Evolutionary conservation across 2,113 vertebrate genomes (phyloP), one percentile per base, ranked within the genome.

Genomic region (Nycticryphes semicollaris): DNA sequence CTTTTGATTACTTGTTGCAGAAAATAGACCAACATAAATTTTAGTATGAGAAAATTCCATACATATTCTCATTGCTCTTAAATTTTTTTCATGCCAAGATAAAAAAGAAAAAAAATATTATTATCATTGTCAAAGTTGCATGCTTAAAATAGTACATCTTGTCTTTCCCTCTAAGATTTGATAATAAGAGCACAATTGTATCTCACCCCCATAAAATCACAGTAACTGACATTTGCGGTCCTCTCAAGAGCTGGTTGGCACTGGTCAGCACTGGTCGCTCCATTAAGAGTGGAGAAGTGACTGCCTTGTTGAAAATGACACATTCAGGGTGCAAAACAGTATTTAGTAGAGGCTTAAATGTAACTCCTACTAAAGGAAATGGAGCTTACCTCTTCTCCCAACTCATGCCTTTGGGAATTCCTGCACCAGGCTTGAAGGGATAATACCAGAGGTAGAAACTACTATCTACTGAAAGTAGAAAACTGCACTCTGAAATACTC

Each of bases 11-110:
- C 56, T 84, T 81, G 39, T 48, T 84, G 66, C 53, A 84, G 60
- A 93, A 92, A 95, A 94, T 5, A 84, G 66, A 56, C 14, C 15
- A 57, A 70, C n/a, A 66, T 79, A 84, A 86, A 89, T 75, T 92
- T 76, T 72, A 76, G 66, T 24, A 72, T 68, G 45, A 92, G 69
- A 94, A 91, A 82, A 89, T 84, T 72, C 60, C 51, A 67, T 51
- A 35, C 19, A 41, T 67, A 70, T 66, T 94, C 25, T 73, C 37
- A 47, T 56, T 70, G 51, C 28, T 84, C 60, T 89, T 88, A 63
- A 60, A 92, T 59, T 23, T 88, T 90, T 56, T 96, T 63, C 7
- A 30, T 48, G 37, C 1, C 31, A 85, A 50, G 12, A 33, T 41
- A 3, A 33, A 3, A 23, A 45, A 28, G 51, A 39, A 79, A 33